These are phyloP conservation scores for Ruditapes philippinarum DNA, from an alignment of 1,140 invertebrate species.

Conservation along the genomic window DNA sequence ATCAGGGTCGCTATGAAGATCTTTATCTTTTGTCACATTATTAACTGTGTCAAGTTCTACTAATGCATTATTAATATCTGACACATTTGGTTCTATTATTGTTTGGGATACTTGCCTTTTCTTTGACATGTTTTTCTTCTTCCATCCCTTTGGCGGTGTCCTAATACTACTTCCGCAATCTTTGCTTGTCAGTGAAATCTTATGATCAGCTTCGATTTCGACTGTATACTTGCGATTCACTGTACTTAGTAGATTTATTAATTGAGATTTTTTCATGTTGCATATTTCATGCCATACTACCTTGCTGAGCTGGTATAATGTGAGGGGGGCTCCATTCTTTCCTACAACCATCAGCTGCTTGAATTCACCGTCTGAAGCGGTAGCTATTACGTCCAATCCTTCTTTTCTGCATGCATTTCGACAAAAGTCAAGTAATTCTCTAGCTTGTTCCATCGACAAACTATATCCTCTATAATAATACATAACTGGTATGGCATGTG, in stretches of 20 bases:
- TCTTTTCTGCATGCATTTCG: not conserved
- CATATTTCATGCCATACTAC: not conserved
- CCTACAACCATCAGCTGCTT: not conserved
- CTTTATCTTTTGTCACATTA: too few relatives aligned
- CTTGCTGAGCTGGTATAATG: not conserved
- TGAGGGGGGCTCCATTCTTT: not conserved
- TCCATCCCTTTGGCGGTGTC: not conserved
- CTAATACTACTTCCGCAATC: not conserved
- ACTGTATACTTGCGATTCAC: not conserved
- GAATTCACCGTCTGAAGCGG: not conserved
- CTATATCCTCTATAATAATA: slow-evolving; percentile 12
- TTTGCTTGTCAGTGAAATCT: not conserved
- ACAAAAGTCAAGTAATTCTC: not conserved
- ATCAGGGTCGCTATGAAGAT: too few relatives aligned
- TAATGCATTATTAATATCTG: too few relatives aligned
- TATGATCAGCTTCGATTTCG: not conserved
- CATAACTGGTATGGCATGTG: too few relatives aligned
- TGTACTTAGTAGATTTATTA: not conserved
- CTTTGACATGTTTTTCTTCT: not conserved
- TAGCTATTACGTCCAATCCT: not conserved
- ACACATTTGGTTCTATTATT: too few relatives aligned
- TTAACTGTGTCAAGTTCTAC: too few relatives aligned
- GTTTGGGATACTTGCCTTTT: too few relatives aligned
- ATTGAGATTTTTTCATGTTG: not conserved
- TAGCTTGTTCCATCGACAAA: not conserved